Percentiles rank a stretch among this genome's conserved stretches.
These are phyloP conservation scores for Nannobrachium achirus DNA, from an alignment of 2,113 vertebrate genomes.

Conservation along the genomic window DNA sequence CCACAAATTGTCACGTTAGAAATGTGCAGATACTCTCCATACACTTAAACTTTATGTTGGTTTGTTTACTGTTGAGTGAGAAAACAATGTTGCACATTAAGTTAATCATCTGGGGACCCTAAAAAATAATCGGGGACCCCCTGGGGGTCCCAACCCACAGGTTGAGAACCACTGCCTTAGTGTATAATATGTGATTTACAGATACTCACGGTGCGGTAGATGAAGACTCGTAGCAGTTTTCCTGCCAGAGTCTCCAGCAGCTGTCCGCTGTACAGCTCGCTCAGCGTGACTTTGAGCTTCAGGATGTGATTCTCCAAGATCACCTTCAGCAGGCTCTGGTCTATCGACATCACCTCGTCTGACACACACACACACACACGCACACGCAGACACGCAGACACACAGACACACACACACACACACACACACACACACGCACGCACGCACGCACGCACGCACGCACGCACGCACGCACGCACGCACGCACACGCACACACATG, in stretches of 20 bases:
- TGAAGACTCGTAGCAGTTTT: slow-evolving; percentile 90
- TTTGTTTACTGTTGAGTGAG: too few relatives aligned
- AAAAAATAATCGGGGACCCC: too few relatives aligned
- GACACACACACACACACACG: slow-evolving; percentile 39
- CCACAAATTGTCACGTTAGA: too few relatives aligned
- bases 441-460: not conserved
- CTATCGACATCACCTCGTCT: slow-evolving; percentile 87
- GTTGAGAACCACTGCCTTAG: too few relatives aligned
- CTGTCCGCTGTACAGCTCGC: slow-evolving; percentile 94
- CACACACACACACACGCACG: not conserved
- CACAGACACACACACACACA: not conserved
- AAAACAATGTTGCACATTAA: too few relatives aligned
- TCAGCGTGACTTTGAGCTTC: slow-evolving; percentile 89
- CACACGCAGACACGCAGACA: not conserved
- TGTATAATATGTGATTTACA: too few relatives aligned
- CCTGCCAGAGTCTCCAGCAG: slow-evolving; percentile 90
- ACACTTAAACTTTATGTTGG: too few relatives aligned
- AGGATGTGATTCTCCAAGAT: slow-evolving; percentile 94
- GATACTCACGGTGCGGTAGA: slow-evolving; percentile 94
- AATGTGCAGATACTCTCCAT: too few relatives aligned
- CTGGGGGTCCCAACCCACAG: too few relatives aligned
- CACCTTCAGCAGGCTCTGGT: slow-evolving; percentile 82
- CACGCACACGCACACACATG: not conserved
- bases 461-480: not conserved
- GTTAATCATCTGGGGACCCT: too few relatives aligned